A percentile compares a stretch with the other conserved stretches of the same genome.
Evolutionary conservation across 2,113 vertebrate species (phyloP).

Genomic region (Stictonetta naevosa): DNA sequence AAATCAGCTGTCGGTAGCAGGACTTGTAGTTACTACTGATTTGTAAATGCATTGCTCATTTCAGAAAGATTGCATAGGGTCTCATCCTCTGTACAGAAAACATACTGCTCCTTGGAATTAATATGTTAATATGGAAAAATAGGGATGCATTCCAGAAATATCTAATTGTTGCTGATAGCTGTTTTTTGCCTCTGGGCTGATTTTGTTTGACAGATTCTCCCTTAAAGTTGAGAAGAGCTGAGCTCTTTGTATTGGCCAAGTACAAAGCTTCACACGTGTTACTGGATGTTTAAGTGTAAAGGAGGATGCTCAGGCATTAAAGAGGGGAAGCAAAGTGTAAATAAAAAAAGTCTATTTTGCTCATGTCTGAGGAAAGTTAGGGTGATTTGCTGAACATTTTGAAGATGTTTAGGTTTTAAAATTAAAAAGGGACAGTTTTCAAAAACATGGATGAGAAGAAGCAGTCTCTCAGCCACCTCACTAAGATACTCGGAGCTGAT

Average conservation of each 20-base stretch:
- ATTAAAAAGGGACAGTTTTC: not conserved
- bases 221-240: not conserved
- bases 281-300: not conserved
- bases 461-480: not conserved
- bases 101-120: not conserved
- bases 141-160: not conserved
- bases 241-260: not conserved
- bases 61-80: not conserved
- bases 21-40: not conserved
- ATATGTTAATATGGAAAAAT: not conserved
- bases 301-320: not conserved
- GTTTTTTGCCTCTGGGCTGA: not conserved
- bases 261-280: not conserved
- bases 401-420: not conserved
- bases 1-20: not conserved
- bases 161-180: not conserved
- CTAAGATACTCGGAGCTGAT: not conserved
- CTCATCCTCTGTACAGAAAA: not conserved
- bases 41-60: not conserved
- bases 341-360: not conserved
- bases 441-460: not conserved
- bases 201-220: not conserved
- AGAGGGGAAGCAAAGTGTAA: not conserved
- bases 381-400: not conserved
- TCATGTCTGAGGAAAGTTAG: not conserved